Conservation (phyloP, 2,113 vertebrate species). For the Dendrocopos noguchii region DNA sequence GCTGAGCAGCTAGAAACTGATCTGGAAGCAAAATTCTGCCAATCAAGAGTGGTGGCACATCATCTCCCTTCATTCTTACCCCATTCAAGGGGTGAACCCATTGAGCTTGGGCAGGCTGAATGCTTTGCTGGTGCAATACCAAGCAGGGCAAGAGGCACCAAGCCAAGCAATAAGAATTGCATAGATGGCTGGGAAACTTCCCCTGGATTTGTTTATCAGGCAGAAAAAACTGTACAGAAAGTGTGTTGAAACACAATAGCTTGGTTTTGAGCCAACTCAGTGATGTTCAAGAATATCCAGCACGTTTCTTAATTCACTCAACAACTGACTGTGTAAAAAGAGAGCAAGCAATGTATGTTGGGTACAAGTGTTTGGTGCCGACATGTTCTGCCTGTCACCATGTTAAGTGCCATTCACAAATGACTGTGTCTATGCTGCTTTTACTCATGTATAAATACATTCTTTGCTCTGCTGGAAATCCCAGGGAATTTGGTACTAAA, state of each 20-base stretch:
- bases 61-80: neutral
- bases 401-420: neutral
- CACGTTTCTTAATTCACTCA: neutral
- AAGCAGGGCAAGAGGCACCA: neutral
- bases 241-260: neutral
- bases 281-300: neutral
- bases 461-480: neutral
- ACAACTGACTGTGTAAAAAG: neutral
- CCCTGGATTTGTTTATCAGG: neutral
- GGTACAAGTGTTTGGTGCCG: neutral
- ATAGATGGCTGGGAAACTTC: neutral
- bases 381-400: neutral
- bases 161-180: neutral
- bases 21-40: neutral
- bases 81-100: accelerated
- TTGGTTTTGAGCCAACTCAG: neutral
- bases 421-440: neutral
- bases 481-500: neutral
- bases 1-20: neutral
- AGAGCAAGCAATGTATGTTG: neutral
- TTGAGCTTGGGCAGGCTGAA: neutral
- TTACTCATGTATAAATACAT: neutral
- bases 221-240: neutral
- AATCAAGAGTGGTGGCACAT: neutral
- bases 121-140: neutral